Evolutionary conservation across 2,888 invertebrate genomes (phyloP).

Genomic region (Glaucopsyche alexis): DNA sequence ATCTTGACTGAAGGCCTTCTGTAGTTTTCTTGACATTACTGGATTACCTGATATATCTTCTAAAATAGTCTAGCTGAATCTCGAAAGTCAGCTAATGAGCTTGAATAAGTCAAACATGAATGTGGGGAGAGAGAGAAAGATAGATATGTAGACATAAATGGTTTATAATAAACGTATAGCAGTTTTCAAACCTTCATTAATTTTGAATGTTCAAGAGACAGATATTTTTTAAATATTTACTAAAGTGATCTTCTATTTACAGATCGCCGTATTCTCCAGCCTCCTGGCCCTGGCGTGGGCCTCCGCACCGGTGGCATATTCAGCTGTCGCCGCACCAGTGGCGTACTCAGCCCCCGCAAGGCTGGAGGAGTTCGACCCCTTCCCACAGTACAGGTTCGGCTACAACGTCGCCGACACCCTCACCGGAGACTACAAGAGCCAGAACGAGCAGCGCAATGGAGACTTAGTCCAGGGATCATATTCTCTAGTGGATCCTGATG

Average conservation of each 20-base stretch:
- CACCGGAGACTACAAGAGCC: conserved; percentile 72
- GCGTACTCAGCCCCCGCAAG: conserved; percentile 51
- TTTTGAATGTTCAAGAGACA: conserved; percentile 36
- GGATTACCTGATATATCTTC: no score
- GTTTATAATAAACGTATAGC: no score
- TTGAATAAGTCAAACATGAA: no score
- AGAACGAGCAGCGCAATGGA: conserved; percentile 75
- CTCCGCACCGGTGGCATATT: conserved; percentile 64
- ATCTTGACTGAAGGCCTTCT: no score
- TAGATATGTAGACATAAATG: no score
- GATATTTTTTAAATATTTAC: not conserved
- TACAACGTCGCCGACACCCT: conserved; percentile 69
- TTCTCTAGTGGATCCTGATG: conserved; percentile 67
- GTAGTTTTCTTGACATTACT: no score
- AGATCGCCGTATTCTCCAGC: conserved; percentile 70
- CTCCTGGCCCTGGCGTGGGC: conserved; percentile 59
- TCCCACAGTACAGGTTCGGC: conserved; percentile 79
- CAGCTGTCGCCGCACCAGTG: conserved; percentile 53
- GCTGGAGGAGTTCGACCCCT: conserved; percentile 73
- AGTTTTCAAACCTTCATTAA: not conserved
- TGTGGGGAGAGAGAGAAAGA: no score
- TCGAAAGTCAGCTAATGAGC: no score
- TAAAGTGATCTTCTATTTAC: conserved; percentile 36
- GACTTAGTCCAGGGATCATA: conserved; percentile 75
- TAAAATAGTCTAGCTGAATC: no score